phyloP scores from a whole-genome alignment of 2,113 vertebrate genomes.

The Syrrhaptes paradoxus region DNA sequence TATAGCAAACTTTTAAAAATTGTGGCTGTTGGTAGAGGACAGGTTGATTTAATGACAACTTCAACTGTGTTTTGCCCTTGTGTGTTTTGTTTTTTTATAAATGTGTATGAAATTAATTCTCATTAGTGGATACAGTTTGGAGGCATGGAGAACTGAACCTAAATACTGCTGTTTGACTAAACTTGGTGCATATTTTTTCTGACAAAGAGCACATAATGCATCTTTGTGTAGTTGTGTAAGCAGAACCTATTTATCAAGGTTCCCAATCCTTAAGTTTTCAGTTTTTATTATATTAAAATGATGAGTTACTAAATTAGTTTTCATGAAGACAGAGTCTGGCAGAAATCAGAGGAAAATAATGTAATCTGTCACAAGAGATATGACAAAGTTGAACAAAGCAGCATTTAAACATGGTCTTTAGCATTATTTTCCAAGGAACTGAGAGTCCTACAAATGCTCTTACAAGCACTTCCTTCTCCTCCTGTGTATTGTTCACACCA shows the following conservation, averaged over 20 bases:
- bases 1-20: neutral
- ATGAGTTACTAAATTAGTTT: neutral
- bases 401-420: neutral
- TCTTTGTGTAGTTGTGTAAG: neutral
- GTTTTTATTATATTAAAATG: neutral
- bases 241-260: neutral
- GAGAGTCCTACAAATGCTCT: neutral
- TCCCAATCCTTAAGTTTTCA: neutral
- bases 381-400: neutral
- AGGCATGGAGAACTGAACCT: neutral
- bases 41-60: neutral
- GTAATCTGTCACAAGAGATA: neutral
- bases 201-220: neutral
- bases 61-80: neutral
- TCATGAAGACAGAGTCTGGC: neutral
- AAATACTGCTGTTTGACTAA: neutral
- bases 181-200: neutral
- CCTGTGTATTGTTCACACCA: neutral
- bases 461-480: neutral
- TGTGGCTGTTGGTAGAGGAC: neutral
- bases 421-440: neutral
- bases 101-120: neutral
- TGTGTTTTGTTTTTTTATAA: neutral
- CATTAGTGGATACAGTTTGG: neutral
- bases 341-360: neutral